phyloP scores from a whole-genome alignment of 2,797 vertebrate species.

The Arrhamphus sclerolepis region DNA sequence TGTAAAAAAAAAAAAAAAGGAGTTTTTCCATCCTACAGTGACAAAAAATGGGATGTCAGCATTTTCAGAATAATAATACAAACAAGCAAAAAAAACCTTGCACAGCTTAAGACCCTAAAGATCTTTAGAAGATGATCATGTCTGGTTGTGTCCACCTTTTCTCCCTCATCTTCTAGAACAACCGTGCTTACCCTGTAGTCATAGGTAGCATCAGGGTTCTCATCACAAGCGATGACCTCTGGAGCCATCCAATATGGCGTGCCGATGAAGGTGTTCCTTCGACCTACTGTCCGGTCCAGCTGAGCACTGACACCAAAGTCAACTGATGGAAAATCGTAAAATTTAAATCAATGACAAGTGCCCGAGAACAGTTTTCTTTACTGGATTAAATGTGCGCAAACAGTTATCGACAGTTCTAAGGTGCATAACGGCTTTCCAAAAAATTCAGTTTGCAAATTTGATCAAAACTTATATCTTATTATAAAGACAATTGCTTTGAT shows the following conservation, averaged over 20 bases:
- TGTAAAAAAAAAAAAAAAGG: too few relatives aligned
- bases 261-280: slow-evolving; percentile 98
- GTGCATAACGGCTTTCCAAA: too few relatives aligned
- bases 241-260: slow-evolving; percentile 99
- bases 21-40: too few relatives aligned
- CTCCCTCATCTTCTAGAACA: background rate
- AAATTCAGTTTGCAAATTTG: too few relatives aligned
- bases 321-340: slow-evolving; percentile 75
- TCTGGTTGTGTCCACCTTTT: background rate
- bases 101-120: too few relatives aligned
- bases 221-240: slow-evolving; percentile 98
- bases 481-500: background rate
- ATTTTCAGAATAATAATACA: too few relatives aligned
- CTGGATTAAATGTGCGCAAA: too few relatives aligned
- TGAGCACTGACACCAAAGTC: slow-evolving; percentile 98
- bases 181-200: slow-evolving; percentile 89
- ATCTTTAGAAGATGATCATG: background rate
- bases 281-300: slow-evolving; percentile 94
- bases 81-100: too few relatives aligned
- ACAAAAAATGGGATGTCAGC: too few relatives aligned
- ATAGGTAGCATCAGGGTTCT: slow-evolving; percentile 98
- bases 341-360: too few relatives aligned
- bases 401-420: too few relatives aligned
- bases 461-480: background rate
- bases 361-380: too few relatives aligned